Evolutionary conservation across 2,888 invertebrate species (phyloP), one percentile per base, ranked within the genome.

Genomic region (Cheilosia grossa): DNA sequence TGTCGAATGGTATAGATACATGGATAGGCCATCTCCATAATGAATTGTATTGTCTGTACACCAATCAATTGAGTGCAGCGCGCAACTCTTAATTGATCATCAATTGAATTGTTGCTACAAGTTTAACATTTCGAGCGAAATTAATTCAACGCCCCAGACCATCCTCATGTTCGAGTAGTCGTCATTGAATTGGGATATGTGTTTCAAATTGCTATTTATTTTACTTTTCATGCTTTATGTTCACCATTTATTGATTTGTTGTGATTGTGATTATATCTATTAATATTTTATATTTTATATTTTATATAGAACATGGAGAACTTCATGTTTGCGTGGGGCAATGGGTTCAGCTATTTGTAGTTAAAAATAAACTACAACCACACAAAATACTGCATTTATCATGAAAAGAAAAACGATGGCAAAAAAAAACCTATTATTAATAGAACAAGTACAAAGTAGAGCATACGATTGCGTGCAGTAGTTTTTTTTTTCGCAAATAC

Each of bases 71-170:
- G 58, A 67, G 67, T 74, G 54, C 73, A 73, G 63, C 49, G 66
- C 59, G 80, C 74, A 61, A 53, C 74, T 80, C 64, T 82, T 87
- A 88, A 88, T 87, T 88, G 86, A 79, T 69, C 82, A 70, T 82
- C 87, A 87, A 88, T 88, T 88, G 72, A 87, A 87, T 82, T 87
- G 87, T 66, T 80, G 67, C 69, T 77, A 77, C 69, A 73, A 73
- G 58, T 69, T 47, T 67, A 82, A 66, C 63, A 79, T 59, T 49
- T 58, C 24, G 21, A 37, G 37, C 44, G 47, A 56, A 54, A 54
- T 40, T 47, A 49, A 69, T 27, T 56, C 44, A 47, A 13, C 53
- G 40, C 53, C 17, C 19, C 17, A 24, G 21, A 59, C 59, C 59
- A 24, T 59, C 59, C 24, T 30, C 44, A 17, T 37, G 13, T 33